Conservation (phyloP, 1,140 invertebrate genomes). For the Parasteatoda tepidariorum region DNA sequence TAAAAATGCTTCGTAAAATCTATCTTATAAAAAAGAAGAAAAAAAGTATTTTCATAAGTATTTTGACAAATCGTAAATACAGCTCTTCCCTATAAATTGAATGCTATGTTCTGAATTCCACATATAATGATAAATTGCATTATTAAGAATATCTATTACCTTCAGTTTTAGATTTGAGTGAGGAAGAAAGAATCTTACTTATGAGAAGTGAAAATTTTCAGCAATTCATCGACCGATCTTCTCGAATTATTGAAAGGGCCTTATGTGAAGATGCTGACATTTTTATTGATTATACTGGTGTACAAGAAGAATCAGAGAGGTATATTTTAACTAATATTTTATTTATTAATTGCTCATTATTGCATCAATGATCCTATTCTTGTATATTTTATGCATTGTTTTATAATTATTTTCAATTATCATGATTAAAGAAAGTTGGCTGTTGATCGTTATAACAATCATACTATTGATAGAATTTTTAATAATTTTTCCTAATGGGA, state of each 20-base stretch:
- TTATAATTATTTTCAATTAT: too few relatives aligned
- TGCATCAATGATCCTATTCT: too few relatives aligned
- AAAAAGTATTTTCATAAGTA: too few relatives aligned
- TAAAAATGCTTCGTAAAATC: too few relatives aligned
- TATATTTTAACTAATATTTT: slow-evolving; percentile 64
- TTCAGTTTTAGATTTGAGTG: slow-evolving; percentile 86
- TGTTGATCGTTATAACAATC: too few relatives aligned
- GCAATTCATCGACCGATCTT: slow-evolving; percentile 86
- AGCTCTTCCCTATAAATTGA: neutral
- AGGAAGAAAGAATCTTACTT: slow-evolving; percentile 97
- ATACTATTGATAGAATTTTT: too few relatives aligned
- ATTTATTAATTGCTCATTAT: too few relatives aligned
- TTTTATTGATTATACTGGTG: slow-evolving; percentile 92
- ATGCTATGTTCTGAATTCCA: neutral
- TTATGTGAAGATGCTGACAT: slow-evolving; percentile 88
- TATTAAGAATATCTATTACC: neutral
- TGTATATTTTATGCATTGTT: too few relatives aligned
- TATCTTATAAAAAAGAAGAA: too few relatives aligned
- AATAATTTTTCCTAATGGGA: too few relatives aligned
- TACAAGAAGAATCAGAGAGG: slow-evolving; percentile 79
- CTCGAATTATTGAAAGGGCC: slow-evolving; percentile 91
- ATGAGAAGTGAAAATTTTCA: slow-evolving; percentile 93
- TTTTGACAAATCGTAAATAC: too few relatives aligned
- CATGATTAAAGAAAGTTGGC: too few relatives aligned
- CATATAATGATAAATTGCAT: neutral